phyloP scores from a whole-genome alignment of 2,888 invertebrate genomes.

The Pachydiplax longipennis region DNA sequence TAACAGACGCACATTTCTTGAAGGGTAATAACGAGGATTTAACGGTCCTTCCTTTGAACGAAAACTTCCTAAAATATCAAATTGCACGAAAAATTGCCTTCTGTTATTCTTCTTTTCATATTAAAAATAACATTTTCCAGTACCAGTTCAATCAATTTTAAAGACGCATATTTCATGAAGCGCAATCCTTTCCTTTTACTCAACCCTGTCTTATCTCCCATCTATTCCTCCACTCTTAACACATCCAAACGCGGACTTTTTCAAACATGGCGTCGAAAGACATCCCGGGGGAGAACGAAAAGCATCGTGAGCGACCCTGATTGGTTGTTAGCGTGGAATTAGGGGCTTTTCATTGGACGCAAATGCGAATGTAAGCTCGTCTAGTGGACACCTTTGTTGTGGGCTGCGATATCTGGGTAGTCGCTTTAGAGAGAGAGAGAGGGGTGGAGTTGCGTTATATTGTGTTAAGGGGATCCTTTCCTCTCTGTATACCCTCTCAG shows the following conservation, averaged over 20 bases:
- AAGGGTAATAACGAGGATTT: too few species aligned
- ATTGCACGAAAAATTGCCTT: too few species aligned
- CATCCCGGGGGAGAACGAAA: not conserved
- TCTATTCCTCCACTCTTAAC: not conserved
- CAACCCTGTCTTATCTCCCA: not conserved
- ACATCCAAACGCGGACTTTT: not conserved
- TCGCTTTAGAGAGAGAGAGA: constrained; percentile 29
- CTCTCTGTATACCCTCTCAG: not conserved
- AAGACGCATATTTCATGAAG: too few species aligned
- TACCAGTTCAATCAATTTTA: too few species aligned
- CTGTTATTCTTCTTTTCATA: too few species aligned
- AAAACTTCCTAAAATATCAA: too few species aligned
- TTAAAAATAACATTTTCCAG: too few species aligned
- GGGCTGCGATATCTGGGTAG: constrained; percentile 12
- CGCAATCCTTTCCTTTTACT: too few species aligned
- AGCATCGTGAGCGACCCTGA: not conserved
- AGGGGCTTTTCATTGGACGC: constrained; percentile 25
- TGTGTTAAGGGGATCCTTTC: constrained; percentile 20
- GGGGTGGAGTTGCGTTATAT: constrained; percentile 45
- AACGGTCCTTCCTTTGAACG: too few species aligned
- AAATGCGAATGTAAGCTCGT: constrained; percentile 22
- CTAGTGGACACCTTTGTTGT: constrained; percentile 23
- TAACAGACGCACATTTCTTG: too few species aligned
- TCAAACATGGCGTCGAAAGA: not conserved
- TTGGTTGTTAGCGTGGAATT: constrained; percentile 19